Evolutionary conservation across 2,888 invertebrate species (phyloP), one percentile per base, ranked within the genome.

Genomic region (Eledona agricola): DNA sequence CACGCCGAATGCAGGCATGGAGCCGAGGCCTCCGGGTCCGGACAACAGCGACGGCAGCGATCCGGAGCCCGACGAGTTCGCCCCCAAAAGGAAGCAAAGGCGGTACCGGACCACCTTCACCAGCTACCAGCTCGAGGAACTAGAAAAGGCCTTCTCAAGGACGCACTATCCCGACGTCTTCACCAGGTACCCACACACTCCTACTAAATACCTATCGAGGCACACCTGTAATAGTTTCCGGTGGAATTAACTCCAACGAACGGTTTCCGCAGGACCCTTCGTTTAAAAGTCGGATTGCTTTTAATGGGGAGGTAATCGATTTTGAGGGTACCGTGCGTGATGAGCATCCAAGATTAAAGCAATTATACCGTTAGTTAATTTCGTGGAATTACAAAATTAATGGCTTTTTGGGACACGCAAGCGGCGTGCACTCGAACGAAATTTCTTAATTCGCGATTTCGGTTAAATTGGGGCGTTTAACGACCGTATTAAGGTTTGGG

Each of bases 141-240:
- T 97, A 66, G 96, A 97, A 78, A 96, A 96, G 73, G 96, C 96
- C 0, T 97, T 97, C 79, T 90, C 96, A 1, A 88, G 96, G 72
- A 97, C 97, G 6, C 97, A 97, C 77, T 97, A 97, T 75, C 97
- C 97, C 19, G 97, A 97, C 77, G 96, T 97, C 1, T 97, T 97
- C 78, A 96, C 96, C 26, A 90, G 93, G 93, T 93, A 70, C n/a
- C n/a, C n/a, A n/a, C n/a, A n/a, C n/a, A n/a, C n/a, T n/a, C n/a
- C n/a, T n/a, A n/a, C n/a, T n/a, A n/a, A n/a, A n/a, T n/a, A n/a
- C n/a, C n/a, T n/a, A n/a, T n/a, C n/a, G n/a, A n/a, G n/a, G n/a
- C n/a, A 19, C 46, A 46, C 46, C 46, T 46, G 46, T 46, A 31
- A 23, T 13, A n/a, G n/a, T 34, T 46, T 46, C 46, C 46, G 46